Conservation (phyloP, 2,797 vertebrate species). For the Trachops cirrhosus region DNA sequence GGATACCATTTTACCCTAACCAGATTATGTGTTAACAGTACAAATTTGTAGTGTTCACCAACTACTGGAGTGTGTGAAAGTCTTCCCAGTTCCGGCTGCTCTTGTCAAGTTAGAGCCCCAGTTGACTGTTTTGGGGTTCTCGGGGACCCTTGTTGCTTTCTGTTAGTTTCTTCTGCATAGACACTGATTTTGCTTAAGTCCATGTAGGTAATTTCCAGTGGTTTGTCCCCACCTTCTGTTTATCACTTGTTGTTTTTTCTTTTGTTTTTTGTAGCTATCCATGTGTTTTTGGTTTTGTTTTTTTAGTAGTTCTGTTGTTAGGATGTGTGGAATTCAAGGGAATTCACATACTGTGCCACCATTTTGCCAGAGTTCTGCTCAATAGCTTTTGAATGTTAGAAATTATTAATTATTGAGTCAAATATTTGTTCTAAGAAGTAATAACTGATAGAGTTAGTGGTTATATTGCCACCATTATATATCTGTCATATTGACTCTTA, state of each 20-base stretch:
- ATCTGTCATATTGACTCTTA: background rate
- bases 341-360: background rate
- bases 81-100: background rate
- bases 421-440: background rate
- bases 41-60: background rate
- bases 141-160: rapidly evolving
- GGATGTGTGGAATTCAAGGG: background rate
- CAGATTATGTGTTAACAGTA: background rate
- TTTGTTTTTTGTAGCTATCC: background rate
- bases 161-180: background rate
- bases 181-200: background rate
- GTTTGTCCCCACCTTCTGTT: background rate
- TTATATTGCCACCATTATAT: background rate
- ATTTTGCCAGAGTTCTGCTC: background rate
- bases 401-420: background rate
- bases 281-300: background rate
- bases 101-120: background rate
- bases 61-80: no score
- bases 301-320: background rate
- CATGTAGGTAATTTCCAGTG: background rate
- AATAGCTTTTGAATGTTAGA: background rate
- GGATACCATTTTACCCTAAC: background rate
- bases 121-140: background rate
- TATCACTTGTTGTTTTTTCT: background rate
- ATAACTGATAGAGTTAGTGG: background rate